Evolutionary conservation across 2,888 invertebrate species (phyloP), one percentile per base, ranked within the genome.

Genomic region (Electrophaes corylata): DNA sequence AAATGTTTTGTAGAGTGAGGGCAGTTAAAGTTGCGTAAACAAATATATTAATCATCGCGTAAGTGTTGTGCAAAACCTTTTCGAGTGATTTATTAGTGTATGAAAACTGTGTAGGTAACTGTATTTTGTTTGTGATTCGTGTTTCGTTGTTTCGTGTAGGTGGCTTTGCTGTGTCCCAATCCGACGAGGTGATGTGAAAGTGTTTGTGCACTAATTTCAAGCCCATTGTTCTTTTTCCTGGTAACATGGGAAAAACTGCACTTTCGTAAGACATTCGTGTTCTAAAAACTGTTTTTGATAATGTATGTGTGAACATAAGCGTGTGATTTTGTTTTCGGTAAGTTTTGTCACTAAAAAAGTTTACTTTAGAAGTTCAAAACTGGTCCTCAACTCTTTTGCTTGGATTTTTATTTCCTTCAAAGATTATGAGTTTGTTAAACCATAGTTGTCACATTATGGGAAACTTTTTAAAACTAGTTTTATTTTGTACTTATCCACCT

Each of bases 141-240:
- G 83, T 85, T 82, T 82, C 81, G 88, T 88, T 41, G 83, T 85
- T 82, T 82, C 81, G 88, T 88, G 90, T 91, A 90, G 90, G 90
- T 91, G 88, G 86, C 86, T 84, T 76, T 78, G 26, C 53, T 77
- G 79, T 84, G 78, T 79, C 80, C 79, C 77, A 82, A 76, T 76
- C 78, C 50, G 50, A 54, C 51, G 51, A 55, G 43, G 77, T 76
- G 83, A 55, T 88, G 91, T 91, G 91, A 91, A 91, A 91, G 91
- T 91, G 87, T 88, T 85, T 86, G 88, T 86, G 87, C 88, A 85
- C 89, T 86, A 84, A 88, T 87, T 90, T 90, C 83, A 82, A 85
- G 83, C 88, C 90, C 86, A 91, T 91, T 91, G 91, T 91, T 88
- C 81, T 81, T 79, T 83, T 88, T 88, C 86, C 83, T 83, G 83